Evolutionary conservation across 2,797 vertebrate genomes (phyloP).

Genomic region (Pipistrellus pygmaeus): DNA sequence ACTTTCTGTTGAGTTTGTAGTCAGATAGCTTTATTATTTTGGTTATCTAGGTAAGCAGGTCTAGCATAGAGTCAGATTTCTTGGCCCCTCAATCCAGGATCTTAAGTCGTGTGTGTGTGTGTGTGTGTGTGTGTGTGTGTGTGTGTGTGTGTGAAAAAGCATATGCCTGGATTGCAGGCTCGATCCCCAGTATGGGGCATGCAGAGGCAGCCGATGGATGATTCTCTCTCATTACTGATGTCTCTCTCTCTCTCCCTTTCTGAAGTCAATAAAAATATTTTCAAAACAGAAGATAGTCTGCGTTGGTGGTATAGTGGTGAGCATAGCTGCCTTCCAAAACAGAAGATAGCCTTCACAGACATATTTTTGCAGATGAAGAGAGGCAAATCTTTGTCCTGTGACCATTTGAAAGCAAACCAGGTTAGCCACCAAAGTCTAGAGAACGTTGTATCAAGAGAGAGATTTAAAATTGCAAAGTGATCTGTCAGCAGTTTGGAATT

Average conservation of each 20-base stretch:
- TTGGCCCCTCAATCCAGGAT: not conserved
- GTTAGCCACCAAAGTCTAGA: not conserved
- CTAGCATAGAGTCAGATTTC: not conserved
- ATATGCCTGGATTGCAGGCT: no score
- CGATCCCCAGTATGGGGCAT: no score
- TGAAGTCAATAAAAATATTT: no score
- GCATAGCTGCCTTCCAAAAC: constrained; percentile 86
- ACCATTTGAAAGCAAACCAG: not conserved
- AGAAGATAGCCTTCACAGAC: not conserved
- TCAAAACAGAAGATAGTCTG: not conserved
- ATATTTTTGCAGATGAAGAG: not conserved
- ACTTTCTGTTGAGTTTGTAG: not conserved
- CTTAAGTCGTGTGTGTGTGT: not conserved
- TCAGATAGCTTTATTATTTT: constrained; percentile 4
- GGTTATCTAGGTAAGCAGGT: not conserved
- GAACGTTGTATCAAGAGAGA: not conserved
- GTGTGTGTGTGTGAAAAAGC: no score
- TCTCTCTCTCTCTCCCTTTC: no score
- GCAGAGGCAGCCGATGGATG: no score
- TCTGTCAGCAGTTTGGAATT: not conserved
- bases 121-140: no score
- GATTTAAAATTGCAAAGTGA: not conserved
- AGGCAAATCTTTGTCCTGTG: not conserved
- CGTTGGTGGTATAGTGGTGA: constrained; percentile 88
- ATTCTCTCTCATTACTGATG: no score